Conservation (phyloP, 2,888 invertebrate genomes). For the Pycnomerus fuliginosus region DNA sequence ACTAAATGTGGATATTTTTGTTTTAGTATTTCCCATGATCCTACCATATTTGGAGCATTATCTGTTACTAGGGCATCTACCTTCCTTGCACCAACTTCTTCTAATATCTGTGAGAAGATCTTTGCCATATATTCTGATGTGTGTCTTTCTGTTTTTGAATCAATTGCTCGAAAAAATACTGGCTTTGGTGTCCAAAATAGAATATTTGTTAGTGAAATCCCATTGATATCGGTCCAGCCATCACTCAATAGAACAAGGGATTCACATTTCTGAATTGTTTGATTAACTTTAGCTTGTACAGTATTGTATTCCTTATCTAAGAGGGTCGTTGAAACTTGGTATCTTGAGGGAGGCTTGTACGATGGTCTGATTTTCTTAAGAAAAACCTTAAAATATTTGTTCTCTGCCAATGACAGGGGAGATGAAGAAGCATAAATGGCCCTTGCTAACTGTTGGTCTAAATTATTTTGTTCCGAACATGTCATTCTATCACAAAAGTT, state of each 20-base stretch:
- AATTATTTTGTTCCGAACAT: neutral
- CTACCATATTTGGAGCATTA: constrained; percentile 13
- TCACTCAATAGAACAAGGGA: neutral
- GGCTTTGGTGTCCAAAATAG: neutral
- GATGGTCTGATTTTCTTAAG: neutral
- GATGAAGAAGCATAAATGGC: neutral
- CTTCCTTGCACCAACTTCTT: constrained; percentile 6
- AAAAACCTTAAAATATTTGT: neutral
- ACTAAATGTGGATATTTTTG: constrained; percentile 10
- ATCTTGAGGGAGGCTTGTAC: neutral
- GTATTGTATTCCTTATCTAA: neutral
- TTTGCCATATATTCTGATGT: constrained; percentile 8
- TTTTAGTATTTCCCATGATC: constrained; percentile 8
- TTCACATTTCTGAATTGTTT: neutral
- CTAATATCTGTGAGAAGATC: constrained; percentile 4
- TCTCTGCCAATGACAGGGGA: neutral
- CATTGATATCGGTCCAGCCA: neutral
- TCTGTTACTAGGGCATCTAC: constrained; percentile 11
- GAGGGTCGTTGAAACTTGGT: neutral
- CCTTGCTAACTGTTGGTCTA: neutral
- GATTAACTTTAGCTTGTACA: neutral
- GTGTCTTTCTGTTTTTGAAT: constrained; percentile 5
- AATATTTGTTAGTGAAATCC: neutral
- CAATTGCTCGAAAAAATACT: constrained; percentile 6
- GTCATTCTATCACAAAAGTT: neutral